Base-by-base conservation (phyloP, 2,888 invertebrate species). In the Colostygia pectinataria region DNA sequence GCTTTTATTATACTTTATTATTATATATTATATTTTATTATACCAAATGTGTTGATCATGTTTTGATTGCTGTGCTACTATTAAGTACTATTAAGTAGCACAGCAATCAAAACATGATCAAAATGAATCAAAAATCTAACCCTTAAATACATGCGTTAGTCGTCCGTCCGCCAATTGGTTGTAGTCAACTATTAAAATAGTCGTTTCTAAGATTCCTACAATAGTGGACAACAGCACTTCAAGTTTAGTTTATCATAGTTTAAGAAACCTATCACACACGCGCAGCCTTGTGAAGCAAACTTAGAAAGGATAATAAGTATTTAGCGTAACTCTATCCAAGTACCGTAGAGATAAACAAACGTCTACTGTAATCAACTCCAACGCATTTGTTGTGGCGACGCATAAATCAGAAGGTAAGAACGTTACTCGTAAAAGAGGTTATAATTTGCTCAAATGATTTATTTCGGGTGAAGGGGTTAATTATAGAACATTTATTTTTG, bases 391-490 rank as follows among this genome's bases (percentile, higher is more conserved):
- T 56, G 32, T 31, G 58, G 48, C 47, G 39, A 6, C 49, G 48
- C 49, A 61, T 61, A 57, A 56, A 51, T 49, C 39, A 18, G 28
- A 18, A 12, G 20, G 8, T 32, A 25, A n/a, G 18, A 15, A 31
- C 20, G 6, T 27, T 34, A 41, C 42, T 36, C 42, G 41, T 31
- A 12, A 31, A 48, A 42, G 10, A 7, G 34, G 37, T 39, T 41
- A 33, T 14, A 13, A 34, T 38, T 27, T 24, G 1, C 31, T 13
- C 9, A 33, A 29, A 36, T 29, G 38, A 46, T 43, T 25, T 25
- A 42, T 33, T 32, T 8, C 18, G 13, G 9, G 14, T 13, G 14
- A 42, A 48, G 42, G 48, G 37, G 31, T 6, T 32, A 42, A 37
- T 48, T 25, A 38, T 10, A 3, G 13, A 18, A 12, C 29, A 29